A percentile compares a stretch with the other conserved stretches of the same genome.
phyloP scores from a whole-genome alignment of 2,113 vertebrate species.

The Tapirus terrestris region DNA sequence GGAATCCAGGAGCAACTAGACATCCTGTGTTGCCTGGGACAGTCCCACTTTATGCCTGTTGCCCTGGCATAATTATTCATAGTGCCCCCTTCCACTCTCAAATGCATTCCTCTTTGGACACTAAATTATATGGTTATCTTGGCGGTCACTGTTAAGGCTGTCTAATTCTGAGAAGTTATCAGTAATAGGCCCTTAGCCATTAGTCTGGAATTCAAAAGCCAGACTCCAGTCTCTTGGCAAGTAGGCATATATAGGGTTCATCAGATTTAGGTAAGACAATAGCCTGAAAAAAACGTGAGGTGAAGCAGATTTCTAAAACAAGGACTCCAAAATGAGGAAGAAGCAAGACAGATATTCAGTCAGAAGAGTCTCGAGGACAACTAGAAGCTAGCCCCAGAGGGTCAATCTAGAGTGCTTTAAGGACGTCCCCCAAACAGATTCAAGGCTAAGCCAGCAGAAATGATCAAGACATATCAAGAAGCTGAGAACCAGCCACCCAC shows the following conservation, averaged over 20 bases:
- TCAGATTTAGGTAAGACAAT: not conserved
- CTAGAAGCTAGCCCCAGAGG: not conserved
- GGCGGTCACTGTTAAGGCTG: not conserved
- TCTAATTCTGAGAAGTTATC: not conserved
- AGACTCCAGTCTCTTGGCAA: not conserved
- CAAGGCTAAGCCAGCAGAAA: not conserved
- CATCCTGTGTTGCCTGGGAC: not conserved
- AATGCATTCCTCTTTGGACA: not conserved
- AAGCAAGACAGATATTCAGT: not conserved
- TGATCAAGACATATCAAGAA: not conserved
- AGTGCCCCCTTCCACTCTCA: not conserved
- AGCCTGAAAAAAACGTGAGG: not conserved
- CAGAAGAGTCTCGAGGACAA: not conserved
- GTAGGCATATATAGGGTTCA: not conserved
- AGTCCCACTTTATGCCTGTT: not conserved
- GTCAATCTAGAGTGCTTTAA: too few species aligned
- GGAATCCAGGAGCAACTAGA: not conserved
- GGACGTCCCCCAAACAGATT: not conserved
- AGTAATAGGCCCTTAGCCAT: not conserved
- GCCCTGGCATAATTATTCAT: not conserved
- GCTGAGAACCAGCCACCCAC: not conserved
- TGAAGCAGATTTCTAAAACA: not conserved
- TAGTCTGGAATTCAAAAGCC: not conserved
- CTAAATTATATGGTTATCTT: not conserved
- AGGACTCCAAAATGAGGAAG: not conserved